Conservation (phyloP, 2,113 vertebrate genomes). For the Picathartes gymnocephalus region DNA sequence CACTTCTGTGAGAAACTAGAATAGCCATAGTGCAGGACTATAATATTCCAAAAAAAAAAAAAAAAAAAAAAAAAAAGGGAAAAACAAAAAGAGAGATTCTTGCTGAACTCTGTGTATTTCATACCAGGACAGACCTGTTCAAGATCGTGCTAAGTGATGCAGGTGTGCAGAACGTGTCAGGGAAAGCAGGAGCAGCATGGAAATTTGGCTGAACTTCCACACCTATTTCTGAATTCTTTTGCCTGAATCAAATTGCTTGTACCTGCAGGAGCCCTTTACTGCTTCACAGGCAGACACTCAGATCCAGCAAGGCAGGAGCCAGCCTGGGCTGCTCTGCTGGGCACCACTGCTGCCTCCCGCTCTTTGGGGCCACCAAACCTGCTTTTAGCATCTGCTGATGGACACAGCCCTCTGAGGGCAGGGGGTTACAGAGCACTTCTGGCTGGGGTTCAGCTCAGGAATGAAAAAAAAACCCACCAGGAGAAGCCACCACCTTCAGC, state of each 20-base stretch:
- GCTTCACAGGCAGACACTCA: fast-evolving
- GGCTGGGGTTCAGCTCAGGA: neutral
- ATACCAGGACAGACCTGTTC: neutral
- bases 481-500: neutral
- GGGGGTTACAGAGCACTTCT: neutral
- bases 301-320: neutral
- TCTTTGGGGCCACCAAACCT: neutral
- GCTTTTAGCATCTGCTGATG: neutral
- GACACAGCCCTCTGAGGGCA: neutral
- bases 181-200: neutral
- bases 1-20: conserved; percentile 74
- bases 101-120: conserved; percentile 24
- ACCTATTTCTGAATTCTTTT: neutral
- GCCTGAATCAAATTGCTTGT: neutral
- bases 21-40: conserved; percentile 60
- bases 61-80: neutral
- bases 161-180: neutral
- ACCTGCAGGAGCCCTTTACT: neutral
- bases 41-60: neutral
- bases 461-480: neutral
- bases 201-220: neutral
- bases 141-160: neutral
- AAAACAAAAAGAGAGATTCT: neutral
- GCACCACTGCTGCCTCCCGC: neutral
- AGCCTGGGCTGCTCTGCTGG: neutral